Evolutionary conservation across 2,888 invertebrate genomes (phyloP).

Genomic region (Kryphioiulus occultus): DNA sequence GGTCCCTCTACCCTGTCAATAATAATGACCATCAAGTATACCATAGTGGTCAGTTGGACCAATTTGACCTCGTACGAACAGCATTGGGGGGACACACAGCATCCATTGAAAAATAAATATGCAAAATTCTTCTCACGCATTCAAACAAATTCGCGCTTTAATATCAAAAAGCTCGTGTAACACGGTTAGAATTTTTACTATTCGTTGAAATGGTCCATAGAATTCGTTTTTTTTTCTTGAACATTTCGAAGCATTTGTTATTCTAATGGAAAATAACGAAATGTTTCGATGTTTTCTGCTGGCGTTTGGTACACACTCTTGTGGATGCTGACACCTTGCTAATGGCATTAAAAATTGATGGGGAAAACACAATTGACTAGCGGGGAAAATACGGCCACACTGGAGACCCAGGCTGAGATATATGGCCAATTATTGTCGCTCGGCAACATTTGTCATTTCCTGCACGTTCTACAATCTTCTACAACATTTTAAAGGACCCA

Average conservation of each 20-base stretch:
- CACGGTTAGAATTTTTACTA: too few species aligned
- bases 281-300: not conserved
- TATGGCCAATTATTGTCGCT: constrained; percentile 30
- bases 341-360: constrained; percentile 28
- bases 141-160: too few species aligned
- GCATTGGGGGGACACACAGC: too few species aligned
- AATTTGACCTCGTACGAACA: too few species aligned
- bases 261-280: not conserved
- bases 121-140: too few species aligned
- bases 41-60: too few species aligned
- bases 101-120: too few species aligned
- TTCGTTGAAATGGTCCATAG: too few species aligned
- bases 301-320: not conserved
- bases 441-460: constrained; percentile 19
- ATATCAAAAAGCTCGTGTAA: too few species aligned
- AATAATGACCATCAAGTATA: too few species aligned
- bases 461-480: not conserved
- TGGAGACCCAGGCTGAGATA: not conserved
- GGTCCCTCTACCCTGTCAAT: too few species aligned
- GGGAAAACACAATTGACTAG: not conserved
- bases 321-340: not conserved
- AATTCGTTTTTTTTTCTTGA: not conserved
- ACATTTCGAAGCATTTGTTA: not conserved
- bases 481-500: constrained; percentile 17
- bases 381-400: not conserved